These are phyloP conservation scores for Pammene aurita DNA, from an alignment of 2,888 invertebrate genomes.

Conservation along the genomic window DNA sequence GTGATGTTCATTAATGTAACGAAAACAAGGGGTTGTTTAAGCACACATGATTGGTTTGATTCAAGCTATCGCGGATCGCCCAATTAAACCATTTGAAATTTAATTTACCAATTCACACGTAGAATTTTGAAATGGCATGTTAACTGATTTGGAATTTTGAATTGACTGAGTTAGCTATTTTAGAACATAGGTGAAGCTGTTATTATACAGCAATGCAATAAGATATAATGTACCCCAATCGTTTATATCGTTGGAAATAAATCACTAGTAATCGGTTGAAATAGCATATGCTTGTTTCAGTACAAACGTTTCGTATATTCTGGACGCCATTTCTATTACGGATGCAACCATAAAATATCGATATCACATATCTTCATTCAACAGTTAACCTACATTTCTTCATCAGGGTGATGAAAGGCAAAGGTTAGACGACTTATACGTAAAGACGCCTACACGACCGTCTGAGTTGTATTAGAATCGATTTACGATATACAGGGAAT, in stretches of 20 bases:
- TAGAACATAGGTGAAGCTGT: not conserved
- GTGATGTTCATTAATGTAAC: conserved; percentile 9
- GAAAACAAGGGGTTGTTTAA: conserved; percentile 3
- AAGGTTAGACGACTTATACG: conserved; percentile 4
- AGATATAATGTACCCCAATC: not conserved
- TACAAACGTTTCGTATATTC: conserved; percentile 15
- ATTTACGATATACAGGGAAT: conserved; percentile 15
- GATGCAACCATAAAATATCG: conserved; percentile 15
- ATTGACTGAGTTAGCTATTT: not conserved
- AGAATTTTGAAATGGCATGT: not conserved
- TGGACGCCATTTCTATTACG: conserved; percentile 4
- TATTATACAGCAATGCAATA: not conserved
- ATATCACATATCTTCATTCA: conserved; percentile 12
- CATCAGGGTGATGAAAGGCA: conserved; percentile 24
- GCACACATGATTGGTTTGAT: conserved; percentile 1
- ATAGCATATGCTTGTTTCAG: conserved; percentile 7
- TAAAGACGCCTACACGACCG: conserved; percentile 18
- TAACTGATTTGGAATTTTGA: conserved; percentile 1
- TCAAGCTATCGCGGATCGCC: not conserved
- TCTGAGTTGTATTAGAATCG: conserved; percentile 19
- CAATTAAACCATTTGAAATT: not conserved
- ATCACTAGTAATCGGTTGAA: not conserved
- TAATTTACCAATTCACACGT: conserved; percentile 1
- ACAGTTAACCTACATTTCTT: conserved; percentile 26
- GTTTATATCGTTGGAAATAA: not conserved